Evolutionary conservation across 2,797 vertebrate genomes (phyloP).

Genomic region (Lepilemur ruficaudatus): DNA sequence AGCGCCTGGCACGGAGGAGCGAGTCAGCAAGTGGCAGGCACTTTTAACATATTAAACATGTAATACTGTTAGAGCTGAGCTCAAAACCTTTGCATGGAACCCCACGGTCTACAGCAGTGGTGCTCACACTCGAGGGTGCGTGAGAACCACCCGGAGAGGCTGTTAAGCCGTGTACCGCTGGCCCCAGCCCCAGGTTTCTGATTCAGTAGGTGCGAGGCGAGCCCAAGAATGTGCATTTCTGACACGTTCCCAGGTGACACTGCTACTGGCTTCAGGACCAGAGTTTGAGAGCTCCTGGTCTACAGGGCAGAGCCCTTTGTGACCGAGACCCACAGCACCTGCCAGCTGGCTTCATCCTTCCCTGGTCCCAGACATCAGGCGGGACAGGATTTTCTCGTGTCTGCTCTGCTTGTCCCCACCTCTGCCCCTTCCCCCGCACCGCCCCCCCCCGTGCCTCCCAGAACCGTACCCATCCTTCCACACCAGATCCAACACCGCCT

Average conservation of each 20-base stretch:
- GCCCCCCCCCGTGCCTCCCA: not conserved
- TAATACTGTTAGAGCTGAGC: not conserved
- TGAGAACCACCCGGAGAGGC: not conserved
- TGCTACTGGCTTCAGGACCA: not conserved
- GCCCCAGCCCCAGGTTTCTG: not conserved
- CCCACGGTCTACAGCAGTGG: fast-evolving
- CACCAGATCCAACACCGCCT: not conserved
- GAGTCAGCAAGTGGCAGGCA: not conserved
- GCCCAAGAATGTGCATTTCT: not conserved
- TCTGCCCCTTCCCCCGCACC: not conserved
- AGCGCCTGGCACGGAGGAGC: not conserved
- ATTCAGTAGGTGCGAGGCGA: not conserved
- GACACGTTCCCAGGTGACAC: not conserved
- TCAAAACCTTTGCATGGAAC: not conserved
- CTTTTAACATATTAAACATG: not conserved
- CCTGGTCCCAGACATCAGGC: not conserved
- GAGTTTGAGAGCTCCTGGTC: not conserved
- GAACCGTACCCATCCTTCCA: not conserved
- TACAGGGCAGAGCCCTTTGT: not conserved
- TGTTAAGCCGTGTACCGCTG: not conserved
- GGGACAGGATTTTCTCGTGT: not conserved
- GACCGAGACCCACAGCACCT: not conserved
- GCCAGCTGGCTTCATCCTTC: too few species aligned
- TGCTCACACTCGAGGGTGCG: not conserved
- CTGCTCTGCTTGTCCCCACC: not conserved